Evolutionary conservation across 2,113 vertebrate species (phyloP), one percentile per base, ranked within the genome.

Genomic region (Crotalus helleri): DNA sequence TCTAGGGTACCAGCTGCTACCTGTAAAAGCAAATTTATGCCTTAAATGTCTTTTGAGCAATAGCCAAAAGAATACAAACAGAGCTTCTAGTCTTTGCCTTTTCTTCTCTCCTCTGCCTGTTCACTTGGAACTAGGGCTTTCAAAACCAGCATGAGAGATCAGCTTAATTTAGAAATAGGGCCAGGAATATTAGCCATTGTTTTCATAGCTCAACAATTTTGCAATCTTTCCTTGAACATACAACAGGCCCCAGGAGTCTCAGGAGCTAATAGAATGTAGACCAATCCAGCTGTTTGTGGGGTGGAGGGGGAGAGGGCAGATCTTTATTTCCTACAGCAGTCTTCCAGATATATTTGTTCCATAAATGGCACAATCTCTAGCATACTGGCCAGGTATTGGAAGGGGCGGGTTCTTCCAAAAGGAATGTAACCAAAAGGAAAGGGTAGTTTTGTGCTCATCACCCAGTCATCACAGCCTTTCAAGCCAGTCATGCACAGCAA

Each of bases 1-100:
- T 99, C 99, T 85, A 99, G 95, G 0, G 99, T 99, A 0, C 99
- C 98, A 0, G 99, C 99, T 17, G 98, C 99, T 26, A 99, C 96
- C 99, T 99, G 46, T 88, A 46, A 94, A 64, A 15, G 44, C 29
- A 90, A 94, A 85, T 0, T 7, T 81, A 39, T 44, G 17, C 6
- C 74, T 39, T 39, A 19, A 81, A 39, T 44, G 39, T 11, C 5
- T 58, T 58, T n/a, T 54, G 24, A 3, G 26, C 44, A 21, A 4
- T 19, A 3, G 3, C 51, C 85, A 87, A 7, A 23, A 51, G 6
- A n/a, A 17, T 23, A 49, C 8, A 59, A 2, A 15, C 29, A 2
- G 8, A 24, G 1, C 33, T 85, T n/a, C 11, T 85, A 58, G 7
- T 39, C 39, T 51, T 13, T n/a, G 3, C 39, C 46, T 26, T 44